Evolutionary conservation across 1,140 invertebrate genomes (phyloP), one percentile per base, ranked within the genome.

Genomic region (Caenorhabditis latens): DNA sequence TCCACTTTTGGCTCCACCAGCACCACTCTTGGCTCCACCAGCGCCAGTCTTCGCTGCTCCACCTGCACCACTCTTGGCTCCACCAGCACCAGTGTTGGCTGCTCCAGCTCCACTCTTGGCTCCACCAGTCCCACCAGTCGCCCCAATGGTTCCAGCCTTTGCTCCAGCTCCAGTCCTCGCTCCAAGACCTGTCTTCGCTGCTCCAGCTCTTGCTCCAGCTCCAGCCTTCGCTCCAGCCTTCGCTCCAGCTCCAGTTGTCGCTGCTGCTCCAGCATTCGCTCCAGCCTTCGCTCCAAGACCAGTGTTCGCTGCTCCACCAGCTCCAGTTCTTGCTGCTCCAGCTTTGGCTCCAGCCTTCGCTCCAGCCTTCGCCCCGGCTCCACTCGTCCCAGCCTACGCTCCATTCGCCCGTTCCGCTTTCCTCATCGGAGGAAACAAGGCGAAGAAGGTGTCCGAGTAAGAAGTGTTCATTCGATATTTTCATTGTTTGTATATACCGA

Each of bases 351-450:
- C 71, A 42, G 57, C 84, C 43, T 85, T 84, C 13, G 61, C 83
- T 48, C 40, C 63, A 53, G 46, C 83, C n/a, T n/a, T 58, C 21
- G 86, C 87, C 61, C 63, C 63, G 11, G 40, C 84, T 8, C 83
- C 89, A 21, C 24, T 89, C 21, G 82, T 89, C 50, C 87, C 89
- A 42, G 87, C 89, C 43, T 88, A 65, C 48, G 85, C 87, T 75
- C 89, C 89, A 57, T 89, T 89, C 58, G 85, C 87, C 40, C 87
- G 84, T 1, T 40, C 71, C 24, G 87, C 87, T 48, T 84, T 86
- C 71, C 63, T 89, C 50, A 87, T 89, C 71, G 87, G 87, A 65
- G 86, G 86, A 48, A 85, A 86, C 87, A 88, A 88, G 82, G 53
- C 61, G 79, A 86, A 86, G 87, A 86, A 79, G 71, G 71, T 50